Percentiles rank a stretch among this genome's conserved stretches.
Conservation (phyloP, 2,888 invertebrate species). For the Drosophila aldrichi region DNA sequence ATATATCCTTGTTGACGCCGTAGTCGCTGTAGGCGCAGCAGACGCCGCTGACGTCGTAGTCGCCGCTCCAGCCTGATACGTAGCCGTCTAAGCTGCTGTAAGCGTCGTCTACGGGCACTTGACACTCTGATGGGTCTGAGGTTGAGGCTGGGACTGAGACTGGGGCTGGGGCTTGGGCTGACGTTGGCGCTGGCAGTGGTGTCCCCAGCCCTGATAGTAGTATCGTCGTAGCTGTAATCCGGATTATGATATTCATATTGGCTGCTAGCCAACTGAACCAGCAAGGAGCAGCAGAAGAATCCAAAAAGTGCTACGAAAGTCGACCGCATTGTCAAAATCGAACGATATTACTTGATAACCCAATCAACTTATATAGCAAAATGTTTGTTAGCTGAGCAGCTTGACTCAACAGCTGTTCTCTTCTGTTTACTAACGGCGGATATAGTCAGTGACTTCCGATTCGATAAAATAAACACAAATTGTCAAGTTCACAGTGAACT, state of each 20-base stretch:
- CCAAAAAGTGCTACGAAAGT: slow-evolving; percentile 9
- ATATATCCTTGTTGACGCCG: too few relatives aligned
- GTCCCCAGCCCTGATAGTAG: too few relatives aligned
- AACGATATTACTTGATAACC: background rate
- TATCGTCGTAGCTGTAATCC: background rate
- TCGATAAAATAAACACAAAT: background rate
- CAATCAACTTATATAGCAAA: slow-evolving; percentile 22
- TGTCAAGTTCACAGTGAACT: background rate
- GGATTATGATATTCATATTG: background rate
- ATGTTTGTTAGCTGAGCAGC: background rate
- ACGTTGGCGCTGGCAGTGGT: background rate
- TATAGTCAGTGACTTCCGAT: background rate
- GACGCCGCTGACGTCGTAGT: too few relatives aligned
- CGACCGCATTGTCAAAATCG: slow-evolving; percentile 12
- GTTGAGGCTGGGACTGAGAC: too few relatives aligned
- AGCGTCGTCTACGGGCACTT: background rate
- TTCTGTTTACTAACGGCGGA: background rate
- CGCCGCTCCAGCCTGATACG: background rate
- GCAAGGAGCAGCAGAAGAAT: background rate
- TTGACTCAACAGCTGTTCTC: slow-evolving; percentile 1
- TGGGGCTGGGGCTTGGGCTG: too few relatives aligned
- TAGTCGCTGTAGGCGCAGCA: too few relatives aligned
- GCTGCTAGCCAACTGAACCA: slow-evolving; percentile 11
- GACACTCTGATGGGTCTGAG: background rate
- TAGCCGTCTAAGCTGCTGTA: background rate